Percentiles rank a stretch among this genome's conserved stretches.
phyloP scores from a whole-genome alignment of 2,113 vertebrate species.

The Athene cunicularia region DNA sequence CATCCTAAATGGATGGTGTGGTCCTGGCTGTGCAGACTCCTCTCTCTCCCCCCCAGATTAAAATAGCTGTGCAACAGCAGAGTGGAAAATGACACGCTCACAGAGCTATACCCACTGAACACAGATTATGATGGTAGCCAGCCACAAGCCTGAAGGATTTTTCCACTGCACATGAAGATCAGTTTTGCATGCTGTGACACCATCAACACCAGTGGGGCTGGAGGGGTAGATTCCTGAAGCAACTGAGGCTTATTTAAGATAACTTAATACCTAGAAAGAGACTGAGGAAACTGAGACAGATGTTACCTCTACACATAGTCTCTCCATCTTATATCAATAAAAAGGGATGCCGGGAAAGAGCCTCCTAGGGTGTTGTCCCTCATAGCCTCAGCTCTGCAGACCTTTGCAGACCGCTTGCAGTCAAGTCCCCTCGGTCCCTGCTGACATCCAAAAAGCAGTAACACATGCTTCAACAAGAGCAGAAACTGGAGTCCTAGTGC shows the following conservation, averaged over 20 bases:
- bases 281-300: neutral
- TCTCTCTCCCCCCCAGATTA: neutral
- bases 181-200: neutral
- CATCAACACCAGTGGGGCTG: neutral
- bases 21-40: neutral
- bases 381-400: neutral
- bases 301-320: neutral
- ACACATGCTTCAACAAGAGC: neutral
- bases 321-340: fast-evolving
- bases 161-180: neutral
- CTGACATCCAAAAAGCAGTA: neutral
- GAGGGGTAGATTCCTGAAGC: neutral
- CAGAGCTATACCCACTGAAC: neutral
- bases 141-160: neutral
- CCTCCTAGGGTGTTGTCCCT: neutral
- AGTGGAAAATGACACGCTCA: fast-evolving
- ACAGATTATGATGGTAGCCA: neutral
- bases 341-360: neutral
- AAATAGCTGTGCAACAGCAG: neutral
- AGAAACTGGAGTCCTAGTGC: neutral
- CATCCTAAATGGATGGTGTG: neutral
- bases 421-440: neutral
- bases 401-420: neutral
- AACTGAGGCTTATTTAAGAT: neutral
- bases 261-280: neutral